These are phyloP conservation scores for Chitala chitala DNA, from an alignment of 2,113 vertebrate species.

Conservation along the genomic window DNA sequence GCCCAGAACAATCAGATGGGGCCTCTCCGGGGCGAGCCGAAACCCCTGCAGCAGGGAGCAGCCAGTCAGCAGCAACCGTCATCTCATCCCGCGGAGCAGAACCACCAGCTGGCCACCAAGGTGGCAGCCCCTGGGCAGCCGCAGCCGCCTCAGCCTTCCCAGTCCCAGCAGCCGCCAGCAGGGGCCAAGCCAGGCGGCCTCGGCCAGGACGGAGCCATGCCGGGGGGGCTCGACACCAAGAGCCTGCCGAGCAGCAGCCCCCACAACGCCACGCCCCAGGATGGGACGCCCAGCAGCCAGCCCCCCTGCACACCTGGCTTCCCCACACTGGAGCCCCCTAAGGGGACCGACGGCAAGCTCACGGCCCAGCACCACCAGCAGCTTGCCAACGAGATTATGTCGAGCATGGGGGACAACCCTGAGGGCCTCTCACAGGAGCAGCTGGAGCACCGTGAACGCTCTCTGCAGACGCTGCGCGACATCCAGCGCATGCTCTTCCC, in stretches of 20 bases:
- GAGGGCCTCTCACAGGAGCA: constrained; percentile 97
- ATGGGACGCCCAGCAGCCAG: constrained; percentile 72
- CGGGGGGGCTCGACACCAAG: constrained; percentile 75
- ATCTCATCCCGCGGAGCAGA: constrained; percentile 77
- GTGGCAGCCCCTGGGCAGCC: constrained; percentile 77
- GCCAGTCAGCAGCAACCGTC: constrained; percentile 53
- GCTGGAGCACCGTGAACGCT: constrained; percentile 91
- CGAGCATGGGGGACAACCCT: constrained; percentile 85
- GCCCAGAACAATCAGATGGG: constrained; percentile 78
- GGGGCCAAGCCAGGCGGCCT: constrained; percentile 62
- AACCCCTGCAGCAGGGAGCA: constrained; percentile 61
- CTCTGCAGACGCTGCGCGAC: constrained; percentile 89
- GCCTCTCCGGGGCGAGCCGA: constrained; percentile 79
- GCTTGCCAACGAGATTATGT: constrained; percentile 76
- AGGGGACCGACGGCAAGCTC: constrained; percentile 50
- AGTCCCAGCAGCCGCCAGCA: constrained; percentile 46
- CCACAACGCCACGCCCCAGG: constrained; percentile 70
- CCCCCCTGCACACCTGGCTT: constrained; percentile 62
- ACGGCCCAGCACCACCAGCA: constrained; percentile 70
- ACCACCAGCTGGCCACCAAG: constrained; percentile 81
- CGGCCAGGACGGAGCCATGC: constrained; percentile 74
- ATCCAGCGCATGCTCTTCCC: constrained; percentile 99
- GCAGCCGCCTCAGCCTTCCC: constrained; percentile 60
- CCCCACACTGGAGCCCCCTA: constrained; percentile 38
- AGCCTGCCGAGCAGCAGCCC: constrained; percentile 74